Base-by-base conservation (phyloP, 2,888 invertebrate species). In the Metalampra italica region DNA sequence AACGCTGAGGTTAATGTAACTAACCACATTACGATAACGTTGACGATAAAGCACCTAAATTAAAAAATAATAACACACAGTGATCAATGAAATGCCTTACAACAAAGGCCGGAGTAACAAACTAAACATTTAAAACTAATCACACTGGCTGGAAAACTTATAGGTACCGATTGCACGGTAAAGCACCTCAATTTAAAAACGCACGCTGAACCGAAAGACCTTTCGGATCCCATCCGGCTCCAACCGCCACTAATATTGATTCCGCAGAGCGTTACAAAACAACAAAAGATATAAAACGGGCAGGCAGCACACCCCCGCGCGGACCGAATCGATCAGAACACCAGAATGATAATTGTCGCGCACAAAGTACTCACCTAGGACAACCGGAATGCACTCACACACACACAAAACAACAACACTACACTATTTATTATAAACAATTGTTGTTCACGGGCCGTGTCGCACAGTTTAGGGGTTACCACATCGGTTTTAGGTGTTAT, bases 231-330 rank as follows among this genome's bases (percentile, higher is more conserved):
- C 22, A 60, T 36, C 39, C 49, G 49, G 54, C 50, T 49, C 63
- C 29, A 29, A 75, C 78, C 74, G 74, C 78, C 79, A 83, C 85
- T 85, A 85, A 86, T 89, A 89, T 88, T 88, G 88, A 88, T 88
- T 88, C 76, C 68, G 68, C 71, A 69, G 75, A 73, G 81, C n/a
- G 9, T 79, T 81, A 87, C 84, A 86, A 86, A 87, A 88, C 85
- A 88, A 88, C 87, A 87, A 87, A 89, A 87, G 85, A 88, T 84
- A 87, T 82, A 85, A 86, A 86, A 85, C 81, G 78, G 75, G 69
- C 80, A 75, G 76, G 73, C 74, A 74, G 79, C 82, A 77, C 83
- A 76, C 86, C 83, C 85, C 82, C 86, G 82, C 85, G 79, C 84
- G 39, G 62, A 66, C 74, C 76, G 84, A 87, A 88, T 88, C 88